Conservation (phyloP, 2,888 invertebrate genomes). For the Cephalotes varians region DNA sequence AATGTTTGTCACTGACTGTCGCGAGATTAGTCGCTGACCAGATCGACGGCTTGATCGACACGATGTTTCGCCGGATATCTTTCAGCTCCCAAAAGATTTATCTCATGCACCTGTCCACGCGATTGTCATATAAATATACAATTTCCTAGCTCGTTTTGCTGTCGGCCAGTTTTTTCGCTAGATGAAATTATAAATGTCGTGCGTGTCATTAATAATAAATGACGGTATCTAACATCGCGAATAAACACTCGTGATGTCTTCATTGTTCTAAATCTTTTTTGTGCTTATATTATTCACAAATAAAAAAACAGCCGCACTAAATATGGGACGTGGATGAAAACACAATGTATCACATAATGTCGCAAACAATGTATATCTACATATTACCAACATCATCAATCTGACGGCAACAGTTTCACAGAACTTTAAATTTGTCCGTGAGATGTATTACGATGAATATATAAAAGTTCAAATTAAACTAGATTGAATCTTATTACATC, state of each 20-base stretch:
- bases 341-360: slow-evolving; percentile 42
- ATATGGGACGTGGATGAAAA: slow-evolving; percentile 22
- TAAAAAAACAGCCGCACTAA: slow-evolving; percentile 29
- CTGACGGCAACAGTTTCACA: neutral
- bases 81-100: neutral
- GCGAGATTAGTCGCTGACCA: slow-evolving; percentile 35
- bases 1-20: slow-evolving; percentile 42
- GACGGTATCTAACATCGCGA: slow-evolving; percentile 7
- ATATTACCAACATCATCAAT: slow-evolving; percentile 20
- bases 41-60: slow-evolving; percentile 13
- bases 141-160: neutral
- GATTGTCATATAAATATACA: slow-evolving; percentile 32
- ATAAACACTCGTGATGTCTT: slow-evolving; percentile 16
- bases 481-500: neutral
- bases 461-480: slow-evolving; percentile 3
- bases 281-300: slow-evolving; percentile 27
- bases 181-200: slow-evolving; percentile 16
- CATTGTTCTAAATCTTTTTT: neutral
- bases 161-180: slow-evolving; percentile 23
- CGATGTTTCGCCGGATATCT: slow-evolving; percentile 1
- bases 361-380: slow-evolving; percentile 13
- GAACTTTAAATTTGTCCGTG: neutral
- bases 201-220: slow-evolving; percentile 36
- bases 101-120: slow-evolving; percentile 36
- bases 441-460: neutral